Evolutionary conservation across 2,797 vertebrate species (phyloP), one percentile per base, ranked within the genome.

Genomic region (Cyprinella venusta): DNA sequence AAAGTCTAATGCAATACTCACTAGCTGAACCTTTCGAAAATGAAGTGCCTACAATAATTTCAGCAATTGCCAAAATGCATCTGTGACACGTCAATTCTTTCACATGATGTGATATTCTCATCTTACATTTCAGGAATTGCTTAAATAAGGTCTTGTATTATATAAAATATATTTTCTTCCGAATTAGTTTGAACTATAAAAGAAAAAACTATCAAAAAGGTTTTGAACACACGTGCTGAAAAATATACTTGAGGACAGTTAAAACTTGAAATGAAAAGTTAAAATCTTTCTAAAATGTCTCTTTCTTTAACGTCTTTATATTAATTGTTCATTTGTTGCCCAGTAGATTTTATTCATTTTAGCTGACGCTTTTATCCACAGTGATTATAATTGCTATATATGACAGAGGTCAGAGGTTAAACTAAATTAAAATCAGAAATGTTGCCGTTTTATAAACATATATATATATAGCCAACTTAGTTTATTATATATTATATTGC

Each of bases 1-100:
- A 91, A 82, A 65, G 24, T 90, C 90, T 92, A 92, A 94, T 92
- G 92, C 92, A 91, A 93, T 93, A 90, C 92, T 90, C 90, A 89
- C 88, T 88, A 89, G 89, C 90, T 87, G 91, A 91, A 84, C 89
- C 89, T 89, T 89, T 91, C 90, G 89, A 85, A 87, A 90, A 92
- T 92, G 90, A 92, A 92, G 83, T 91, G 87, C 70, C 80, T 64
- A 59, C 40, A 59, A 54, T 70, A 76, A 52, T 80, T 84, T 18
- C 42, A 72, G 38, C 21, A 52, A 50, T 79, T 63, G 40, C 42
- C 24, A 65, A 65, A 65, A 45, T 63, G 38, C 56, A 79, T 38
- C 67, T 67, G 76, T 79, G 63, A 38, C 45, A 18, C 9, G 0
- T 52, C 48, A 72, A 30, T 13, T 72, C 26, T 52, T 30, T 52